These are phyloP conservation scores for Eucidaris tribuloides DNA, from an alignment of 35 echinoderm and acorn worm genomes.

Conservation along the genomic window DNA sequence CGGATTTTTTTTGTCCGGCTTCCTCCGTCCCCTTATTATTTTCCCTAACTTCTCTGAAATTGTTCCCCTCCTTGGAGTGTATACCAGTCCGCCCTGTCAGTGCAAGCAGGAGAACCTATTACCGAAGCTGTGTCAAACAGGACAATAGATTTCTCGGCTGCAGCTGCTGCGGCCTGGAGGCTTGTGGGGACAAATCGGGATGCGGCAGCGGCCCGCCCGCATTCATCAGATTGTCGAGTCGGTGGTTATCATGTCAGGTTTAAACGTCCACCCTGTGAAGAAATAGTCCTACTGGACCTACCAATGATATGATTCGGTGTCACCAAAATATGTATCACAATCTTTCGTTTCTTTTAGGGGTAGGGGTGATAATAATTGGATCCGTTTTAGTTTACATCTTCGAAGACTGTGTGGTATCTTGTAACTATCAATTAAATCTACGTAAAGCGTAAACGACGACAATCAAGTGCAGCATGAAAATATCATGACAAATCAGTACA, in stretches of 20 bases:
- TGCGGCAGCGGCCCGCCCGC: neutral
- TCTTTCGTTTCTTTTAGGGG: neutral
- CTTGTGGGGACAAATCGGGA: neutral
- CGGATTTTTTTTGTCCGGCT: too few species aligned
- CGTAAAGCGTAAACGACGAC: too few species aligned
- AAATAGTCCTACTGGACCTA: neutral
- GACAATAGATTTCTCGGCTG: neutral
- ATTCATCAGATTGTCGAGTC: constrained; percentile 28
- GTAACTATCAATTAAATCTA: too few species aligned
- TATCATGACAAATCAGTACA: too few species aligned
- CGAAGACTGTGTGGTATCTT: neutral
- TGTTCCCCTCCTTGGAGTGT: too few species aligned
- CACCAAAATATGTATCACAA: neutral
- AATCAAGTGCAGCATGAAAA: too few species aligned
- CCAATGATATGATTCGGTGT: neutral
- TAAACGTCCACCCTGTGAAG: neutral
- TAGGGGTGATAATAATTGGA: neutral
- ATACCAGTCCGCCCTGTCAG: too few species aligned
- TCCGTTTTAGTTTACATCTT: neutral
- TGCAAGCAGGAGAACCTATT: too few species aligned
- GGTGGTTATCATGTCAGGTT: neutral
- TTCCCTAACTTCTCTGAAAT: too few species aligned
- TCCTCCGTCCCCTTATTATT: too few species aligned
- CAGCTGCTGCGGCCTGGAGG: constrained; percentile 1
- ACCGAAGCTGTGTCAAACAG: too few species aligned